Evolutionary conservation across 2,113 vertebrate species (phyloP), one percentile per base, ranked within the genome.

Genomic region (Rhinogobius similis): DNA sequence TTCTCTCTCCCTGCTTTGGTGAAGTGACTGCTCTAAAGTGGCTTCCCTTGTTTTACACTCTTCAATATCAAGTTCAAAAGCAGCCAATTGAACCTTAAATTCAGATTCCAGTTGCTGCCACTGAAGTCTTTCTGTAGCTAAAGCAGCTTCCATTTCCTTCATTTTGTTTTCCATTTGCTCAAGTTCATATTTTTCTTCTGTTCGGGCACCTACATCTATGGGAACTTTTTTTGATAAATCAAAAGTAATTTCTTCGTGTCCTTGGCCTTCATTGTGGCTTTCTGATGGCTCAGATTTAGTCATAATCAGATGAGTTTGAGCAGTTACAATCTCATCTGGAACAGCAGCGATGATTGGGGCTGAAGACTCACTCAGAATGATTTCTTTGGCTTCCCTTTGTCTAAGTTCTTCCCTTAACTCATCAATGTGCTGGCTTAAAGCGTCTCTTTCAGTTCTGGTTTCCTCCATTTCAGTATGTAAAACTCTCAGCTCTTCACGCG

Each of bases 391-490:
- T 79, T 11, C 81, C 70, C 61, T 87, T 70, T 82, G 83, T 26
- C 61, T 63, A 68, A 95, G 84, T 76, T 93, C 74, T 5, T 83
- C 84, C 78, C 38, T 94, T 84, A 93, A 65, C 5, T 87, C 41
- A 46, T 77, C 82, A 11, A 88, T 84, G 56, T 90, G 71, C 43
- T 81, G 86, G 70, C 77, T 77, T 32, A 91, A 80, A 52, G 75
- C 82, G 59, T 87, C 83, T 75, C 77, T 88, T 65, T 93, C 85
- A 68, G 72, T 62, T n/a, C 64, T 59, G 1, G 78, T 32, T 23
- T 72, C 44, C 1, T 90, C 79, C 50, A 92, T 81, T 50, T 91
- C 82, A 11, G 21, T 68, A 80, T 76, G 92, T 52, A 93, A 44
- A 56, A 58, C 63, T 13, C 55, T 75, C 21, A 90, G 26, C 73